These are phyloP conservation scores for Hermaeophaga mercurialis DNA, from an alignment of 2,888 invertebrate species.

Conservation along the genomic window DNA sequence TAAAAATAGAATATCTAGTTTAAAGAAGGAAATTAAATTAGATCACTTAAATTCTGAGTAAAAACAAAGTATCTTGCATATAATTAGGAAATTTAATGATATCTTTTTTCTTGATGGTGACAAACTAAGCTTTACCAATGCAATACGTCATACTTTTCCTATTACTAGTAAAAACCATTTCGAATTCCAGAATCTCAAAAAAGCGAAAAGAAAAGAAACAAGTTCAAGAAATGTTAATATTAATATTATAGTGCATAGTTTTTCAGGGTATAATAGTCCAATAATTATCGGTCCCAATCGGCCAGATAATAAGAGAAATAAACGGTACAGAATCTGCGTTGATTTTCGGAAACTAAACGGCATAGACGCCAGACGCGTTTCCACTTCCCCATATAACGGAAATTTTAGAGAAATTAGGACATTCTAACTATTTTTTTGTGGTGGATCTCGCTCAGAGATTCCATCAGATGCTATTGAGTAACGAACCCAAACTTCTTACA, in stretches of 20 bases:
- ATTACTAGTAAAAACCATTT: conserved; percentile 22
- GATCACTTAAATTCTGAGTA: conserved; percentile 42
- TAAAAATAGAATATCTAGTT: too few relatives aligned
- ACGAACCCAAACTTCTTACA: conserved; percentile 26
- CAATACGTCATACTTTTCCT: conserved; percentile 36
- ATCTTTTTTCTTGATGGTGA: conserved; percentile 40
- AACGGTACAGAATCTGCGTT: conserved; percentile 32
- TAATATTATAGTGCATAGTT: conserved; percentile 41
- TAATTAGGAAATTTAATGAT: conserved; percentile 38
- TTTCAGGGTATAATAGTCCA: conserved; percentile 39
- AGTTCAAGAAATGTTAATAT: conserved; percentile 40
- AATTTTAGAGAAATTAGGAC: conserved; percentile 51
- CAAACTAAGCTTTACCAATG: conserved; percentile 35
- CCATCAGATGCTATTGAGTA: conserved; percentile 39
- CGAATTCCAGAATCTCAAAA: conserved; percentile 44
- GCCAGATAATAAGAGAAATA: conserved; percentile 33
- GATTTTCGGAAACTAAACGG: conserved; percentile 48
- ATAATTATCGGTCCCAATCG: conserved; percentile 45
- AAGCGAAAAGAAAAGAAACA: conserved; percentile 43
- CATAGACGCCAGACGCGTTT: conserved; percentile 47
- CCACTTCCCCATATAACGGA: conserved; percentile 51
- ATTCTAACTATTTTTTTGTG: conserved; percentile 50
- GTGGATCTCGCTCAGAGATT: conserved; percentile 53
- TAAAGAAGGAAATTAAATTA: background rate
- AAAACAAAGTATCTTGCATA: conserved; percentile 31